A percentile compares a stretch with the other conserved stretches of the same genome.
phyloP scores from a whole-genome alignment of 1,140 invertebrate genomes.

The Mamestra configurata region DNA sequence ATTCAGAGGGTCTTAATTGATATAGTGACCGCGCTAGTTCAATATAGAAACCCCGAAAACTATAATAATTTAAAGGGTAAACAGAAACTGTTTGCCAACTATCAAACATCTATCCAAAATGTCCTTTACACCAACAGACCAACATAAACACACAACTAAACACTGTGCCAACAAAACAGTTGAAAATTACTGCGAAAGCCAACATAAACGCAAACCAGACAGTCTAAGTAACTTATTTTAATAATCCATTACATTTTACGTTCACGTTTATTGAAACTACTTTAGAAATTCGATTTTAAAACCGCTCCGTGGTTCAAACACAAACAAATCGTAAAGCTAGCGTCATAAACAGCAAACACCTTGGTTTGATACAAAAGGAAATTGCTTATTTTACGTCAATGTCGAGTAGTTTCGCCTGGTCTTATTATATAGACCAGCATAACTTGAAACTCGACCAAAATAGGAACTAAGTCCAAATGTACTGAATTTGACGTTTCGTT shows the following conservation, averaged over 20 bases:
- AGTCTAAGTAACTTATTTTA: conserved; percentile 41
- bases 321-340: conserved; percentile 80
- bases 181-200: neutral
- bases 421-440: conserved; percentile 65
- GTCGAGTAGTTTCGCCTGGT: conserved; percentile 64
- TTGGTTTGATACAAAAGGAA: conserved; percentile 82
- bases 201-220: conserved; percentile 34
- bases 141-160: neutral
- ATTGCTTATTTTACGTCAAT: conserved; percentile 81
- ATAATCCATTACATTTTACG: conserved; percentile 58
- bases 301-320: conserved; percentile 63
- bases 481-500: conserved; percentile 8
- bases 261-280: conserved; percentile 63
- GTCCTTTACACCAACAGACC: neutral
- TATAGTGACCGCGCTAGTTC: neutral
- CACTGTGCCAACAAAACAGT: neutral
- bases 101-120: neutral
- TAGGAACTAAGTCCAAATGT: neutral
- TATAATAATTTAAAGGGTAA: neutral
- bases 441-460: neutral
- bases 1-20: too few relatives aligned
- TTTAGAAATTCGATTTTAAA: conserved; percentile 76
- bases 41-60: neutral
- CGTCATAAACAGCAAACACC: conserved; percentile 79
- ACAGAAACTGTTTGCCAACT: neutral